Evolutionary conservation across 2,113 vertebrate species (phyloP), one percentile per base, ranked within the genome.

Genomic region (Daphoenositta chrysoptera): DNA sequence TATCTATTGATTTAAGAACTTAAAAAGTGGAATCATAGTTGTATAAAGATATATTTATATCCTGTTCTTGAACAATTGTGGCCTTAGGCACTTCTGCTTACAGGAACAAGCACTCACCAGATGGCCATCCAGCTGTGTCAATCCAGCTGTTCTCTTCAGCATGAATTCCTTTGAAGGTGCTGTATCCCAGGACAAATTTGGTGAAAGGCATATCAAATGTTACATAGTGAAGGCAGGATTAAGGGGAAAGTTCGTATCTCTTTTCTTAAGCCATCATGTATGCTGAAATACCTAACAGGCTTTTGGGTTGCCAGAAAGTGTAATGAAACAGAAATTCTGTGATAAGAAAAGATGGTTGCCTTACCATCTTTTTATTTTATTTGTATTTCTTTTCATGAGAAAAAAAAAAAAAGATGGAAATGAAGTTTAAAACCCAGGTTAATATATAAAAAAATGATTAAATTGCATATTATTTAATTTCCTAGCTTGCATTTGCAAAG

Each of bases 101-200:
- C 58, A 84, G 63, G 48, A 88, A 78, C 64, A 79, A 91, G 65
- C 15, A 1, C 28, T 89, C 68, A 84, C 66, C 83, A 96, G 77
- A 96, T 96, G 88, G 91, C 37, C 56, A 11, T n/a, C n/a, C n/a
- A n/a, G n/a, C n/a, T 89, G 83, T 89, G 44, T 77, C 83, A 90
- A 81, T 90, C 77, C 95, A 96, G 93, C 69, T 96, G 83, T 94
- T 97, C 51, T 69, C 28, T 96, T 97, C 90, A 65, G 83, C 88
- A 83, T 90, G 56, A 96, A 78, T 93, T 92, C 87, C 28, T 89
- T 53, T 71, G 51, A 83, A 87, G 77, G 30, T 96, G 77, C 63
- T 85, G 44, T 87, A 66, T 92, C 64, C 37, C 47, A 57, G 83
- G 85, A 91, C 30, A 89, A 64, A 85, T 93, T 61, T 85, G 42